Evolutionary conservation across 2,113 vertebrate genomes (phyloP).

Genomic region (Channa argus): DNA sequence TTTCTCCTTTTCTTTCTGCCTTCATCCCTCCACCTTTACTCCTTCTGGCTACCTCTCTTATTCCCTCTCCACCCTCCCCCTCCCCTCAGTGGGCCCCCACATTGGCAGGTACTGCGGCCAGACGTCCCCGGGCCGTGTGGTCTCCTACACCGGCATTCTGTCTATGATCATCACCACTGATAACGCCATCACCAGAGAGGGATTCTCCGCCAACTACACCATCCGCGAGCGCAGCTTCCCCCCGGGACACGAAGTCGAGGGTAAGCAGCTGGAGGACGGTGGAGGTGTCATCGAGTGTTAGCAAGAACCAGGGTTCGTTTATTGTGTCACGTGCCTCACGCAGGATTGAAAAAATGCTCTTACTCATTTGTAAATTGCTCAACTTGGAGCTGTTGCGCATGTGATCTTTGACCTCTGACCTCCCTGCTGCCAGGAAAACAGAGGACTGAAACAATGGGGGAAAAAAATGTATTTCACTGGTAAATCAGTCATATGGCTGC

Average conservation of each 20-base stretch:
- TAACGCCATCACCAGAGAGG: constrained; percentile 95
- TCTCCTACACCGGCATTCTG: constrained; percentile 94
- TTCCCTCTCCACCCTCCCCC: not conserved
- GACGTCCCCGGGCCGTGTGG: constrained; percentile 91
- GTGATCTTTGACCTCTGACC: constrained; percentile 17
- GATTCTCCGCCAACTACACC: constrained; percentile 97
- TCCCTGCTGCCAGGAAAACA: not conserved
- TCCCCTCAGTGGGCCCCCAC: constrained; percentile 88
- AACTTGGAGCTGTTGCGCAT: not conserved
- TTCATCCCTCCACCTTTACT: not conserved
- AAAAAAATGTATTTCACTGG: too few species aligned
- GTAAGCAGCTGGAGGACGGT: constrained; percentile 79
- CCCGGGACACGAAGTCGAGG: constrained; percentile 76
- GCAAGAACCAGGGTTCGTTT: not conserved
- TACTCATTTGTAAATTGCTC: too few species aligned
- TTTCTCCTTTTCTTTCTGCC: not conserved
- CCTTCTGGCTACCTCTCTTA: too few species aligned
- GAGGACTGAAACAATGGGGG: too few species aligned
- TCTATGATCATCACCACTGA: constrained; percentile 96
- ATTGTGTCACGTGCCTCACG: not conserved
- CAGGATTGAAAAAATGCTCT: too few species aligned
- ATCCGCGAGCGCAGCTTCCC: constrained; percentile 88
- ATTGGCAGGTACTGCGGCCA: constrained; percentile 96
- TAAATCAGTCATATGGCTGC: too few species aligned
- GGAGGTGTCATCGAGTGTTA: constrained; percentile 1